Percentiles rank a stretch among this genome's conserved stretches.
These are phyloP conservation scores for Eretmochelys imbricata DNA, from an alignment of 2,113 vertebrate genomes.

Conservation along the genomic window DNA sequence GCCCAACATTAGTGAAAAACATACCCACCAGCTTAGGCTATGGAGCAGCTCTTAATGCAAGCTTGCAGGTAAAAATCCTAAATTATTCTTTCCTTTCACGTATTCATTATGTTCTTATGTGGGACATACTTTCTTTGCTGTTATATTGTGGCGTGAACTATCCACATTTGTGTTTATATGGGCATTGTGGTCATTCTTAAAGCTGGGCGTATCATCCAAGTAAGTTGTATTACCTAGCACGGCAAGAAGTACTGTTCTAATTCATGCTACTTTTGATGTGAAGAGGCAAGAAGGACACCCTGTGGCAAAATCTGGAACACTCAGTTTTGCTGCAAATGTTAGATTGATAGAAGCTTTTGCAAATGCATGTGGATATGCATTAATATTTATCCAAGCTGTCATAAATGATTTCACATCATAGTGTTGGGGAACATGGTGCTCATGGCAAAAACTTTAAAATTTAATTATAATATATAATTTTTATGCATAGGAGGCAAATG, in stretches of 20 bases:
- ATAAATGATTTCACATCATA: conserved; percentile 98
- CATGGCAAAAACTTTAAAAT: conserved; percentile 97
- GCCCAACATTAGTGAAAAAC: conserved; percentile 98
- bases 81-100: conserved; percentile 22
- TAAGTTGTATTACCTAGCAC: conserved; percentile 80
- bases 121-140: neutral
- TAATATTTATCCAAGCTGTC: conserved; percentile 99
- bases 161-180: conserved; percentile 41
- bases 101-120: neutral
- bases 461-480: conserved; percentile 99
- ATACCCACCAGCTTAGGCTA: conserved; percentile 98
- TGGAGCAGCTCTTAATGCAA: conserved; percentile 97
- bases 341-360: conserved; percentile 94
- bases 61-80: conserved; percentile 91
- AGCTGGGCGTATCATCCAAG: conserved; percentile 71
- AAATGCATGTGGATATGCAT: conserved; percentile 95
- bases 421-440: conserved; percentile 91
- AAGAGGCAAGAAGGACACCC: conserved; percentile 93
- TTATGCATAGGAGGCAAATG: conserved; percentile 95
- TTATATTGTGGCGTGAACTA: neutral
- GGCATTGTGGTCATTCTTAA: conserved; percentile 48
- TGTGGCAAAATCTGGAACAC: conserved; percentile 90
- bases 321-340: conserved; percentile 82
- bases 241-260: conserved; percentile 75
- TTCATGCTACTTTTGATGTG: conserved; percentile 82